A percentile compares a stretch with the other conserved stretches of the same genome.
These are phyloP conservation scores for Crematogaster levior DNA, from an alignment of 2,888 invertebrate species.

Conservation along the genomic window DNA sequence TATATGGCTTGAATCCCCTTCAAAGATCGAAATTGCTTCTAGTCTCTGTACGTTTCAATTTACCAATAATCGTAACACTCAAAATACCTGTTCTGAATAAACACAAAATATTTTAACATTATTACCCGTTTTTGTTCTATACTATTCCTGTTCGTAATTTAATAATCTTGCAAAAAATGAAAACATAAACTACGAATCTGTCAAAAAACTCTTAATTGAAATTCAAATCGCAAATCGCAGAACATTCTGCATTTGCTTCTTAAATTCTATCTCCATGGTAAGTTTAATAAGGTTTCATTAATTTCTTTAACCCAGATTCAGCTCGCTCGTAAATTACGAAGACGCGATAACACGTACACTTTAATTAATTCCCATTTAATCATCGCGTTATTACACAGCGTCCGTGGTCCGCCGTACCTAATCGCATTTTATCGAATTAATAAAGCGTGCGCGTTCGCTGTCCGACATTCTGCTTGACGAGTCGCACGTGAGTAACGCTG, in stretches of 20 bases:
- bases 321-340: conserved; percentile 50
- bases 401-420: conserved; percentile 40
- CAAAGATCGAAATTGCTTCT: background rate
- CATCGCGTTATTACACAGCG: conserved; percentile 47
- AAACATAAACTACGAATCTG: background rate
- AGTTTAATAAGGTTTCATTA: conserved; percentile 41
- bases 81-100: background rate
- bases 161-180: background rate
- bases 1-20: background rate
- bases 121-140: background rate
- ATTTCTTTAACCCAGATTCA: conserved; percentile 37
- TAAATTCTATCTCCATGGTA: conserved; percentile 24
- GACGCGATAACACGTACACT: conserved; percentile 46
- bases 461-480: conserved; percentile 50
- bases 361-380: conserved; percentile 53
- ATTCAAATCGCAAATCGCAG: conserved; percentile 5
- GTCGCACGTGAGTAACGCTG: conserved; percentile 48
- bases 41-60: background rate
- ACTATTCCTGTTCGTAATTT: background rate
- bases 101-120: background rate
- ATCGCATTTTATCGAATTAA: conserved; percentile 56
- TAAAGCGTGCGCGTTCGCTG: conserved; percentile 46
- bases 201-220: conserved; percentile 17
- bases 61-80: background rate
- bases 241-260: background rate